phyloP scores from a whole-genome alignment of 2,113 vertebrate species.

The Potamarius usumacintae region DNA sequence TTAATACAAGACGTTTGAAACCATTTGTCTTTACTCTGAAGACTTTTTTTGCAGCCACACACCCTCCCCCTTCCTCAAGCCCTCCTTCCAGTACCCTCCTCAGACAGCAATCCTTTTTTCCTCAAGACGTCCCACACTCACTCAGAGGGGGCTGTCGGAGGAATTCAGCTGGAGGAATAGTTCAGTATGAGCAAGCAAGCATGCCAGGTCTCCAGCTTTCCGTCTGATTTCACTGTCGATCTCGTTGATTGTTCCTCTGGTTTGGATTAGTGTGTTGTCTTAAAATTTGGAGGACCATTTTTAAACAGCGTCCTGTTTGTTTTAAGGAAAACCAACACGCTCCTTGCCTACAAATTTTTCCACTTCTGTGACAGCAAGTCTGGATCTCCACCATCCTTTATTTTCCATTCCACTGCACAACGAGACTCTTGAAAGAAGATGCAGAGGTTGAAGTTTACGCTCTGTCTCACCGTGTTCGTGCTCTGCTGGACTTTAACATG shows the following conservation, averaged over 20 bases:
- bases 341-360: background rate
- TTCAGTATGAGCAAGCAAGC: conserved; percentile 10
- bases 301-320: conserved; percentile 1
- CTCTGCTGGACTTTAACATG: conserved; percentile 56
- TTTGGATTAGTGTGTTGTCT: background rate
- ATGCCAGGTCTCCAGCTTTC: conserved; percentile 2
- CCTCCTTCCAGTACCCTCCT: conserved; percentile 49
- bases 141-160: conserved; percentile 67
- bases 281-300: background rate
- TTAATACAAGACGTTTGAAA: background rate
- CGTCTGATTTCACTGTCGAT: conserved; percentile 3
- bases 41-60: background rate
- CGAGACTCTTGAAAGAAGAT: conserved; percentile 34
- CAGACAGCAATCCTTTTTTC: conserved; percentile 54
- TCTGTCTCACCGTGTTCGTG: conserved; percentile 51
- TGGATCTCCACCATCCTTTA: background rate
- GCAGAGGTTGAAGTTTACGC: conserved; percentile 9
- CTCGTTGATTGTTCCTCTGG: conserved; percentile 13
- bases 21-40: background rate
- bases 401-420: background rate
- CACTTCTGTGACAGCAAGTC: conserved; percentile 1
- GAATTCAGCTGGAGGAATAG: conserved; percentile 46
- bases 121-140: conserved; percentile 44
- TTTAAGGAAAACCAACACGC: background rate
- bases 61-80: conserved; percentile 44